Conservation (phyloP, 2,113 vertebrate genomes). For the Pachypanchax playfairii region DNA sequence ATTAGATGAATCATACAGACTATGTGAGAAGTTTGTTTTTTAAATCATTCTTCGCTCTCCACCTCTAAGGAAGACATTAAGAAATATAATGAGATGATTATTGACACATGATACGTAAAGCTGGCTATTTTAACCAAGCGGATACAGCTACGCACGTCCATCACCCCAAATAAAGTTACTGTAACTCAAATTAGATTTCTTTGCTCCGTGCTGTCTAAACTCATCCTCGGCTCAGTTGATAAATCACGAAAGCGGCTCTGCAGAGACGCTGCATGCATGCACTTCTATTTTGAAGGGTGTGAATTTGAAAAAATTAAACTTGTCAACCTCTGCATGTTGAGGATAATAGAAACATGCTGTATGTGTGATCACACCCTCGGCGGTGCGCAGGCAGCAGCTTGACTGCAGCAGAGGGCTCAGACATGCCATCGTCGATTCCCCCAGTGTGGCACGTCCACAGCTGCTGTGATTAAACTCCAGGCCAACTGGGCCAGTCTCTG, state of each 20-base stretch:
- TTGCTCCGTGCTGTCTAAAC: slow-evolving; percentile 21
- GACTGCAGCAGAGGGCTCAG: slow-evolving; percentile 41
- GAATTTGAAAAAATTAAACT: slow-evolving; percentile 31
- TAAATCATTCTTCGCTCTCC: background rate
- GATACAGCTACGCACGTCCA: slow-evolving; percentile 35
- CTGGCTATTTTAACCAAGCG: slow-evolving; percentile 7
- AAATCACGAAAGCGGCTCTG: slow-evolving; percentile 23
- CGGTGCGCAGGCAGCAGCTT: slow-evolving; percentile 14
- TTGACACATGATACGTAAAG: slow-evolving; percentile 29
- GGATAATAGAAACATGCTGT: slow-evolving; percentile 22
- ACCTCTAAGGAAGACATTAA: background rate
- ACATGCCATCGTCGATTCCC: slow-evolving; percentile 43
- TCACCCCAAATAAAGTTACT: slow-evolving; percentile 53
- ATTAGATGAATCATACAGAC: too few relatives aligned
- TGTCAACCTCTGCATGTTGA: slow-evolving; percentile 35
- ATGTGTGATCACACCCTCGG: slow-evolving; percentile 53
- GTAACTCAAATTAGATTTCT: slow-evolving; percentile 38
- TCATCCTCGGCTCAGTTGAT: slow-evolving; percentile 19
- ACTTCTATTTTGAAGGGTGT: slow-evolving; percentile 22
- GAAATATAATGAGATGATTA: slow-evolving; percentile 31
- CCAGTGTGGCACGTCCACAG: slow-evolving; percentile 32
- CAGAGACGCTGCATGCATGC: slow-evolving; percentile 4
- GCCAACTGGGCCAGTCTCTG: slow-evolving; percentile 43
- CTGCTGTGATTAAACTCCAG: slow-evolving; percentile 28
- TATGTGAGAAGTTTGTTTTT: background rate